Evolutionary conservation across 2,888 invertebrate species (phyloP), one percentile per base, ranked within the genome.

Genomic region (Pheosia tremula): DNA sequence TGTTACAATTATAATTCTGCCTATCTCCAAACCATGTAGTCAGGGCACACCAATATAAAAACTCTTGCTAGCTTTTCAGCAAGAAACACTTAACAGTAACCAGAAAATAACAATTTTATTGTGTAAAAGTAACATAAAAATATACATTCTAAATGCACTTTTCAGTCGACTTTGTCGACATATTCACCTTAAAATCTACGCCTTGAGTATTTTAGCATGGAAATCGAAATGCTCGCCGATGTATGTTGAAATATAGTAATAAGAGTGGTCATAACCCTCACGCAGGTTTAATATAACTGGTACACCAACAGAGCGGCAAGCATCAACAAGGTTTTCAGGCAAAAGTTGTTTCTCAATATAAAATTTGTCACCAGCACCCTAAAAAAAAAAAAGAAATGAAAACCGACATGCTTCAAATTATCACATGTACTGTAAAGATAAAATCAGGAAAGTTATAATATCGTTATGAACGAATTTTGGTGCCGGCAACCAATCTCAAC

Each of bases 181-280:
- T 50, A 53, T 57, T 60, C 58, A 64, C 41, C 59, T 64, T 68
- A 68, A 49, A 38, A 60, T 53, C 81, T 87, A 92, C 47, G 89
- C 89, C 71, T 95, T 95, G 24, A 98, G 94, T 84, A 96, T 95
- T 82, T 97, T 96, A 4, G 97, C 95, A 87, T 99, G 99, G 88
- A 98, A 98, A 62, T 95, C 95, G 65, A 99, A 95, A 84, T 99
- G 99, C 83, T 99, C 98, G 53, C 96, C 97, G 59, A 99, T 96
- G 87, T 98, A 99, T 0, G 98, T 95, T 0, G 98, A 94, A 70
- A 99, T 97, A 83, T 98, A 99, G 83, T 96, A 99, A 83, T 99
- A 99, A 56, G 98, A 96, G 90, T 99, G 99, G 86, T 99, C 98
- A 83, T 99, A 99, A 13, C 97, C 98, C 70, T 97, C 96, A 9